Conservation (phyloP, 2,888 invertebrate species). For the Conops quadrifasciatus region DNA sequence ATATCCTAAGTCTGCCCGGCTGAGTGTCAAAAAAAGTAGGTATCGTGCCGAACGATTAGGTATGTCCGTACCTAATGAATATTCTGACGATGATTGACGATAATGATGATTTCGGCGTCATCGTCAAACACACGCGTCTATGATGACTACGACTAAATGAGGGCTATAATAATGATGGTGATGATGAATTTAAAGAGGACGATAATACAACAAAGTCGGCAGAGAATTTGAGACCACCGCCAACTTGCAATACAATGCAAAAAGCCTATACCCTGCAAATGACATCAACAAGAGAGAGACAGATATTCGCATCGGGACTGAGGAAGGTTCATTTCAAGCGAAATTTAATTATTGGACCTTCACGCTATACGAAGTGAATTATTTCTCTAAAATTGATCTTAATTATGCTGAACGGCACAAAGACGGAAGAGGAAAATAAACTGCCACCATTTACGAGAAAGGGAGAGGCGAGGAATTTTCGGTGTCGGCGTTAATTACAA, state of each 20-base stretch:
- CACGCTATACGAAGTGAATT: background rate
- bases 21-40: slow-evolving; percentile 8
- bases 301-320: background rate
- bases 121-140: too few species aligned
- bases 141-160: slow-evolving; percentile 10
- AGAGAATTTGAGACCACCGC: background rate
- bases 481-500: slow-evolving; percentile 49
- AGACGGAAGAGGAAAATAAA: too few species aligned
- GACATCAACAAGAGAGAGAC: slow-evolving; percentile 31
- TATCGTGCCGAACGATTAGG: too few species aligned
- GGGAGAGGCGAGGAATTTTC: background rate
- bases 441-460: too few species aligned
- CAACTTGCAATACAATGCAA: background rate
- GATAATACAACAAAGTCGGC: slow-evolving; percentile 5
- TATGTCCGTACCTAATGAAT: too few species aligned
- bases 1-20: background rate
- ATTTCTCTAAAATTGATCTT: slow-evolving; percentile 5
- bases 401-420: slow-evolving; percentile 22
- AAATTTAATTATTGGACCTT: slow-evolving; percentile 9
- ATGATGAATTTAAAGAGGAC: slow-evolving; percentile 6
- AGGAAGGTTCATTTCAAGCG: slow-evolving; percentile 11
- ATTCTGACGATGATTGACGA: too few species aligned
- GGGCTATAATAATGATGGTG: slow-evolving; percentile 1
- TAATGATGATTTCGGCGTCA: background rate
- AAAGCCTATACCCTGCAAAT: slow-evolving; percentile 5